phyloP scores from a whole-genome alignment of 92 coral and sea anemone genomes.

The Porites lobata region DNA sequence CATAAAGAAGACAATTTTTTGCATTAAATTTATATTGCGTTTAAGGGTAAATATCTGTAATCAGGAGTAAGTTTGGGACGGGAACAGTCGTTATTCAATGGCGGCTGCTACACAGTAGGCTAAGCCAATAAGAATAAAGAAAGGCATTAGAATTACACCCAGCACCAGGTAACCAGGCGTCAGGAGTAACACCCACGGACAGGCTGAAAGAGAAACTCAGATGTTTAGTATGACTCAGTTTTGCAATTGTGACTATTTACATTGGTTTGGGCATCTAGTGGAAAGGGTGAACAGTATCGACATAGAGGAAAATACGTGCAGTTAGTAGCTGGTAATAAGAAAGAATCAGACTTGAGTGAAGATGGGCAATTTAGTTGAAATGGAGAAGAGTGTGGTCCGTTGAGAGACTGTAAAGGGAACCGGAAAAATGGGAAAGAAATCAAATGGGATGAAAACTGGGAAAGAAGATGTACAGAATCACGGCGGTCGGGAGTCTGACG shows the following conservation, averaged over 20 bases:
- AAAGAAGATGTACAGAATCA: background rate
- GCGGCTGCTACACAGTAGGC: conserved; percentile 50
- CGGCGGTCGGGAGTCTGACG: background rate
- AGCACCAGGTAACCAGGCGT: conserved; percentile 37
- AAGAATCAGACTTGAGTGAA: too few relatives aligned
- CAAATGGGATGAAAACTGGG: background rate
- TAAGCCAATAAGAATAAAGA: conserved; percentile 39
- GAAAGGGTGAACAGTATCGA: background rate
- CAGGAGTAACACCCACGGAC: conserved; percentile 37
- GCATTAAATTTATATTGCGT: too few relatives aligned
- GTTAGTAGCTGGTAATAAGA: too few relatives aligned
- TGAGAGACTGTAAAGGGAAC: background rate
- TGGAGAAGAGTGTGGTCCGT: too few relatives aligned
- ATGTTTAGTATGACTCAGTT: too few relatives aligned
- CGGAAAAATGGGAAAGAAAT: background rate
- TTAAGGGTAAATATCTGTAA: too few relatives aligned
- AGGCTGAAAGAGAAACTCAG: conserved; percentile 36
- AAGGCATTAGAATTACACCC: conserved; percentile 38
- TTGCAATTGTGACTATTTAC: too few relatives aligned
- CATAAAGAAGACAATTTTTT: too few relatives aligned
- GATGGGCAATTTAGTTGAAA: too few relatives aligned
- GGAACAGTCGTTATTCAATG: conserved; percentile 6
- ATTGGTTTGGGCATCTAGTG: background rate
- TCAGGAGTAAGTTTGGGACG: too few relatives aligned
- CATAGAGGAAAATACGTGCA: too few relatives aligned